Percentiles rank a stretch among this genome's conserved stretches.
Conservation (phyloP, 1,140 invertebrate species). For the Antheraea mylitta region DNA sequence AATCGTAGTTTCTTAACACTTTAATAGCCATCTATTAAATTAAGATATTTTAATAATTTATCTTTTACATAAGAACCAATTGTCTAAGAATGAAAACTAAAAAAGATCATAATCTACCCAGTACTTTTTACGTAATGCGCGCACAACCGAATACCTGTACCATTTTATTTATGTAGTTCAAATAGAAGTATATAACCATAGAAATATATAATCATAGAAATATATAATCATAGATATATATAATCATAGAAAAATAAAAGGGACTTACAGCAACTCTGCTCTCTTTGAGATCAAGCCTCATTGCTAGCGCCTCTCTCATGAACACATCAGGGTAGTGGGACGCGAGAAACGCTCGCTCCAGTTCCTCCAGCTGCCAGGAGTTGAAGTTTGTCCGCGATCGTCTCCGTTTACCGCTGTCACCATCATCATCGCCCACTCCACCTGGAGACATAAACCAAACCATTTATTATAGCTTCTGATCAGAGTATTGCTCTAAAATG, state of each 20-base stretch:
- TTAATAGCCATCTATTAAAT: no score
- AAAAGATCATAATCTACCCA: no score
- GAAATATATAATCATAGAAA: background rate
- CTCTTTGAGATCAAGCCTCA: conserved; percentile 97
- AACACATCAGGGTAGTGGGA: conserved; percentile 99
- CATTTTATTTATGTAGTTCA: no score
- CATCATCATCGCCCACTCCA: conserved; percentile 81
- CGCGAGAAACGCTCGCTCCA: conserved; percentile 97
- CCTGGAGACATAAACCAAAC: conserved; percentile 38
- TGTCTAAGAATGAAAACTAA: no score
- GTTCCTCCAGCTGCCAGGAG: conserved; percentile 98
- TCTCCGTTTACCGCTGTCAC: conserved; percentile 87
- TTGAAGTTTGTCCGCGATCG: conserved; percentile 99
- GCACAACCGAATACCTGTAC: no score
- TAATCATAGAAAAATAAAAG: background rate
- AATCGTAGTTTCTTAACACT: no score
- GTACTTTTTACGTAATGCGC: no score
- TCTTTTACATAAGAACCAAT: no score
- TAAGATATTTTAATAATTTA: no score
- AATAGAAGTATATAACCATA: no score
- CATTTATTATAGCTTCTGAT: no score
- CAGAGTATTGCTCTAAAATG: no score
- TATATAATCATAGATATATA: background rate
- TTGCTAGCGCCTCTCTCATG: conserved; percentile 97
- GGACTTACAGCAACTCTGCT: conserved; percentile 96